phyloP scores from a whole-genome alignment of 2,888 invertebrate species.

The Chirona hameri region DNA sequence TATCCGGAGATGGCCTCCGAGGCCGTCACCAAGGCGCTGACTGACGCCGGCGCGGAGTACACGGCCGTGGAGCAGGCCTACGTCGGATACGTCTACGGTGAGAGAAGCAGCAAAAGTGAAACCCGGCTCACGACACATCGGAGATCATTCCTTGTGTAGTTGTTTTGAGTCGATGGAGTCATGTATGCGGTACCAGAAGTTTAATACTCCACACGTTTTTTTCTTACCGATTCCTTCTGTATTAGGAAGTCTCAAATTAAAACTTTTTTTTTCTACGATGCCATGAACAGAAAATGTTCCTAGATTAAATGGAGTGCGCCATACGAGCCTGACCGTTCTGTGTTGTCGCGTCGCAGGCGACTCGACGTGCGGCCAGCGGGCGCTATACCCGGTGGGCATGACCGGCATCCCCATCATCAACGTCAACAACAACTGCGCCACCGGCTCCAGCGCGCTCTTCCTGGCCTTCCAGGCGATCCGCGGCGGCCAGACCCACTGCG shows the following conservation, averaged over 20 bases:
- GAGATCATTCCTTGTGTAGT: no score
- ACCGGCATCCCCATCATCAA: constrained; percentile 96
- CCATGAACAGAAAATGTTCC: no score
- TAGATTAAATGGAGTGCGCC: no score
- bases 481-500: constrained; percentile 79
- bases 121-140: no score
- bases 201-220: no score
- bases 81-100: constrained; percentile 87
- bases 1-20: constrained; percentile 95
- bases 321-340: no score
- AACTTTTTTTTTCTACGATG: no score
- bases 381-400: constrained; percentile 89
- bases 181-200: no score
- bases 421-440: constrained; percentile 98
- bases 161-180: neutral
- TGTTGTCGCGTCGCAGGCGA: constrained; percentile 58
- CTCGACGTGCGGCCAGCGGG: constrained; percentile 92
- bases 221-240: no score
- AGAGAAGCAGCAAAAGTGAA: constrained; percentile 34
- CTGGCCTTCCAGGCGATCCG: constrained; percentile 90
- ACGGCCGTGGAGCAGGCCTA: constrained; percentile 80
- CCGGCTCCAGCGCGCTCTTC: constrained; percentile 87
- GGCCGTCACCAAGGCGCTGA: constrained; percentile 79
- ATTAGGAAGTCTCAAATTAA: no score
- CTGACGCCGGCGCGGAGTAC: constrained; percentile 75